Conservation (phyloP, 1,140 invertebrate genomes). For the Pteromalus puparum region DNA sequence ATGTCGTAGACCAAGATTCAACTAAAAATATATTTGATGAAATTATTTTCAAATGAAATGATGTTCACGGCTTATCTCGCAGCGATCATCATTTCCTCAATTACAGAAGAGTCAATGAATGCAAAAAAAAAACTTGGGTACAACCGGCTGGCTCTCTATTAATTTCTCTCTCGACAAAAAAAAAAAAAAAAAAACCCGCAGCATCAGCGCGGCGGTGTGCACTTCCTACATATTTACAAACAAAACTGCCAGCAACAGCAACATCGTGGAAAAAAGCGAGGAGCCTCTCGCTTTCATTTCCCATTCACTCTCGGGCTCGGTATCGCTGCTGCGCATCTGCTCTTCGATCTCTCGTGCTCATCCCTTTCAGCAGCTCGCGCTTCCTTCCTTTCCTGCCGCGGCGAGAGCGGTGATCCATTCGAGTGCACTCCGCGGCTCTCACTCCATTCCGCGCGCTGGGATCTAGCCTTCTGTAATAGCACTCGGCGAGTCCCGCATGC, state of each 20-base stretch:
- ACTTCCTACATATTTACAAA: background rate
- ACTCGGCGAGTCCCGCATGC: constrained; percentile 33
- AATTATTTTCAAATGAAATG: too few species aligned
- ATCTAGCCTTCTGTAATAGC: constrained; percentile 28
- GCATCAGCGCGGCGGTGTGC: too few species aligned
- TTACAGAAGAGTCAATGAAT: too few species aligned
- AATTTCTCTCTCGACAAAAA: too few species aligned
- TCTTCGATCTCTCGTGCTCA: constrained; percentile 33
- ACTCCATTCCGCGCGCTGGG: background rate
- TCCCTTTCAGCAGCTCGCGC: constrained; percentile 17
- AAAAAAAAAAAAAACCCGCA: too few species aligned
- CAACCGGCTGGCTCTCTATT: too few species aligned
- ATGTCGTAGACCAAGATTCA: too few species aligned
- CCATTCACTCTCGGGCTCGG: constrained; percentile 1
- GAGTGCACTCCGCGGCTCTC: constrained; percentile 29
- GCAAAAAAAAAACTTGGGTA: too few species aligned
- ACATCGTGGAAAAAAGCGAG: background rate
- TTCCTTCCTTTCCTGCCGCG: background rate
- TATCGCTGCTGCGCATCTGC: background rate
- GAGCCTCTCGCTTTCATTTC: constrained; percentile 10
- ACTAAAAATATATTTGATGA: too few species aligned
- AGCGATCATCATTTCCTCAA: too few species aligned
- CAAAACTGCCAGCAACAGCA: background rate
- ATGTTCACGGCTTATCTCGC: too few species aligned
- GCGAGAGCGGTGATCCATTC: constrained; percentile 32